phyloP scores from a whole-genome alignment of 2,113 vertebrate species.

The Oryzias javanicus region DNA sequence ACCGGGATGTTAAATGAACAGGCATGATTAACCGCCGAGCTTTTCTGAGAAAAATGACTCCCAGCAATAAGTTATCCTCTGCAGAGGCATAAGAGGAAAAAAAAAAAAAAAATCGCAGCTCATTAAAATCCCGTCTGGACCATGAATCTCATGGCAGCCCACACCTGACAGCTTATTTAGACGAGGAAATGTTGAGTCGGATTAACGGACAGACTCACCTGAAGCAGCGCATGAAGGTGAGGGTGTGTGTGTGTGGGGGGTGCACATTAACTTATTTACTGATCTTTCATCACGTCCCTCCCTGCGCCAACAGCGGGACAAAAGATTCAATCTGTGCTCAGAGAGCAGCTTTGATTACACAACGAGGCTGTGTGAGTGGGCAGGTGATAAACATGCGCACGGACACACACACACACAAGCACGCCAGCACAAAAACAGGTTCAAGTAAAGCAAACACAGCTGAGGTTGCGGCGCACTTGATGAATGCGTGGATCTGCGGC shows the following conservation, averaged over 20 bases:
- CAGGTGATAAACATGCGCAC: slow-evolving; percentile 17
- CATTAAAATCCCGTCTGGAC: neutral
- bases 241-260: neutral
- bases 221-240: neutral
- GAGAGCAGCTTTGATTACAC: slow-evolving; percentile 5
- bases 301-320: neutral
- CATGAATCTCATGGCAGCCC: neutral
- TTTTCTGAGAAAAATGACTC: too few species aligned
- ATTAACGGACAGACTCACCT: neutral
- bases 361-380: slow-evolving; percentile 1
- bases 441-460: slow-evolving; percentile 29
- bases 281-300: neutral
- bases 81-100: neutral
- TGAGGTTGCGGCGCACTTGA: slow-evolving; percentile 13
- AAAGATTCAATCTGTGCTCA: neutral
- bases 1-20: too few species aligned
- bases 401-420: neutral
- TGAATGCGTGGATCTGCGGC: neutral
- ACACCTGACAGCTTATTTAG: neutral
- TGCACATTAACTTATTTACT: neutral
- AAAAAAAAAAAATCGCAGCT: neutral
- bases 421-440: neutral
- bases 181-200: neutral
- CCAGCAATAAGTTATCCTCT: too few species aligned
- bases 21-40: too few species aligned